Conservation (phyloP, 2,888 invertebrate genomes). For the Strigamia maritima region DNA sequence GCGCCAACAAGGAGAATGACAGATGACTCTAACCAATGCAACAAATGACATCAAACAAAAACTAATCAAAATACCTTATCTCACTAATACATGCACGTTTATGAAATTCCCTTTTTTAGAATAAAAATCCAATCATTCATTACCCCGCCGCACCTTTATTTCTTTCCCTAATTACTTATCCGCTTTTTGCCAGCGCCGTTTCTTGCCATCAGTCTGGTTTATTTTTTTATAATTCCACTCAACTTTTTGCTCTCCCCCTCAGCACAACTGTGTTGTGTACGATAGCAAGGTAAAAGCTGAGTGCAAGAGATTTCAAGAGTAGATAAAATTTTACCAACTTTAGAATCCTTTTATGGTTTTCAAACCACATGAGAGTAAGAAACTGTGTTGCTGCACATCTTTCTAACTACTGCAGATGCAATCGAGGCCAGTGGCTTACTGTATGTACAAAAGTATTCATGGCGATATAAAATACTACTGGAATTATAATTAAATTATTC, state of each 20-base stretch:
- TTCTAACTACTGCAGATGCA: conserved; percentile 13
- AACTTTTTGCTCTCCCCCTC: neutral
- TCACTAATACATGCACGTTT: neutral
- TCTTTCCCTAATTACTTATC: neutral
- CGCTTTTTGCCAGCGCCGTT: neutral
- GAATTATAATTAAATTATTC: no score
- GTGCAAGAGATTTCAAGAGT: conserved; percentile 25
- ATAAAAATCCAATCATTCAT: no score
- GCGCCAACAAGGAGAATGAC: conserved; percentile 25
- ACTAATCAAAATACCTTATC: neutral
- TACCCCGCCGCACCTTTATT: neutral
- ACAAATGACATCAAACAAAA: conserved; percentile 11
- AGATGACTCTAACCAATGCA: conserved; percentile 15
- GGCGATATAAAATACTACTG: neutral
- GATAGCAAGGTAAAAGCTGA: conserved; percentile 30
- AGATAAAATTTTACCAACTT: conserved; percentile 32
- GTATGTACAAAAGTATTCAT: neutral
- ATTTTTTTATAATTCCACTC: conserved; percentile 20
- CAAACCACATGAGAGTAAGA: conserved; percentile 30
- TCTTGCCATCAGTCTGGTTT: neutral
- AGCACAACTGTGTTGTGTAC: conserved; percentile 1
- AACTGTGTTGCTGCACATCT: conserved; percentile 26
- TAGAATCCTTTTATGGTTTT: conserved; percentile 32
- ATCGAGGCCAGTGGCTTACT: conserved; percentile 13
- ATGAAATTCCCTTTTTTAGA: neutral